Evolutionary conservation across 2,797 vertebrate genomes (phyloP), one percentile per base, ranked within the genome.

Genomic region (Australoheros facetus): DNA sequence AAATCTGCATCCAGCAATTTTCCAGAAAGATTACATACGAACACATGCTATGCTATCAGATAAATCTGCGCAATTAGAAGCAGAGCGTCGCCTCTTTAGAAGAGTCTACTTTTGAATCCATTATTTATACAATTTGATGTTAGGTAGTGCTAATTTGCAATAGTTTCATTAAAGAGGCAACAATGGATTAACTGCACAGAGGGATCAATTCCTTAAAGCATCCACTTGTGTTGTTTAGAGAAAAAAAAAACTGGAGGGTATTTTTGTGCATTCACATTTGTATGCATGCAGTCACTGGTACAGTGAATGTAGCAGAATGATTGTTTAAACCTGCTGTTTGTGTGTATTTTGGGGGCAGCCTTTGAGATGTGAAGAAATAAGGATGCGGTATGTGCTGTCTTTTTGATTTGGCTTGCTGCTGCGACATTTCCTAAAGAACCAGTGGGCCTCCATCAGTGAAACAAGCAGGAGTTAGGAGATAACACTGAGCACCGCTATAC

Each of bases 101-200:
- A 60, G 78, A 89, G 89, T 91, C 84, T 45, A 70, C 69, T 90
- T 85, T 86, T 86, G 81, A 89, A 94, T 87, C 85, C 89, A 87
- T 94, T 94, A 93, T 91, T 86, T 88, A 88, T 89, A 79, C 86
- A 86, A 90, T 93, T 92, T 91, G 87, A 91, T 91, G 82, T 88
- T 72, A 80, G 77, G 71, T 82, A 62, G 56, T 85, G 87, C 73
- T 89, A 87, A 93, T 92, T 93, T 90, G 81, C 86, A 86, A 83
- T 85, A 84, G 87, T 92, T 94, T 93, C 88, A 94, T 91, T 93
- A 90, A 88, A 89, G 88, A 84, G 60, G 85, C 86, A 88, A 78
- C 82, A 81, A 93, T 81, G 88, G 83, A 91, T 91, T 85, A 90
- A 90, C 83, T 70, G n/a, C 79, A 66, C 77, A 56, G 74, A 86